Percentiles rank a stretch among this genome's conserved stretches.
Conservation (phyloP, 2,113 vertebrate species). For the Caracal caracal region DNA sequence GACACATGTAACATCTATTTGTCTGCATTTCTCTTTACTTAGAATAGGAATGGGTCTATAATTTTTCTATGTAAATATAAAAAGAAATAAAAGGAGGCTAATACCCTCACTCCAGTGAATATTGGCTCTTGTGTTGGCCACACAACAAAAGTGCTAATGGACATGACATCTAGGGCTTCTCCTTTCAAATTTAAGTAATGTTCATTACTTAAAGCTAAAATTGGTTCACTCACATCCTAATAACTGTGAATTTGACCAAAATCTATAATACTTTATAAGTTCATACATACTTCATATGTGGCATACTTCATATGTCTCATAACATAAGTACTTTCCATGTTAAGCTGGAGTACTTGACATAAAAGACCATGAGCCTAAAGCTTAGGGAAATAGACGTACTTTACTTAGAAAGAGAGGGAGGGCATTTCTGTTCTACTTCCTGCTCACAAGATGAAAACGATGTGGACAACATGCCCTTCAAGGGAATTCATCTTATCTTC, state of each 20-base stretch:
- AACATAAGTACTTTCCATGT: slow-evolving; percentile 72
- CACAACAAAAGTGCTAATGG: slow-evolving; percentile 75
- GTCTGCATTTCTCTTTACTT: not conserved
- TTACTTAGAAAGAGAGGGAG: slow-evolving; percentile 33
- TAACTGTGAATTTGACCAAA: slow-evolving; percentile 75
- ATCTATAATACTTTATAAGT: slow-evolving; percentile 60
- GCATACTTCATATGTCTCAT: slow-evolving; percentile 59
- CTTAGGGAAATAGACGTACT: slow-evolving; percentile 63
- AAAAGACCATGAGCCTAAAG: slow-evolving; percentile 57
- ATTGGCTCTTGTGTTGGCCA: slow-evolving; percentile 19
- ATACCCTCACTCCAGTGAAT: not conserved
- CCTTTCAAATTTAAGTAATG: slow-evolving; percentile 77
- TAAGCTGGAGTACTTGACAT: slow-evolving; percentile 56
- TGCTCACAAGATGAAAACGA: not conserved
- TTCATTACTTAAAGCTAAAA: slow-evolving; percentile 77
- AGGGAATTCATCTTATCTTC: not conserved
- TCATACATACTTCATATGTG: not conserved
- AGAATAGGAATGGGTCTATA: slow-evolving; percentile 48
- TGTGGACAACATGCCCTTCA: not conserved
- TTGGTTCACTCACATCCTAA: slow-evolving; percentile 74
- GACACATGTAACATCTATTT: not conserved
- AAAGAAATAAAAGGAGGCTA: not conserved
- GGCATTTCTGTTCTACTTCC: not conserved
- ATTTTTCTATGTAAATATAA: slow-evolving; percentile 58
- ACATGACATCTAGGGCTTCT: slow-evolving; percentile 63